phyloP scores from a whole-genome alignment of 2,113 vertebrate genomes.

The Petrocephalus zakoni region DNA sequence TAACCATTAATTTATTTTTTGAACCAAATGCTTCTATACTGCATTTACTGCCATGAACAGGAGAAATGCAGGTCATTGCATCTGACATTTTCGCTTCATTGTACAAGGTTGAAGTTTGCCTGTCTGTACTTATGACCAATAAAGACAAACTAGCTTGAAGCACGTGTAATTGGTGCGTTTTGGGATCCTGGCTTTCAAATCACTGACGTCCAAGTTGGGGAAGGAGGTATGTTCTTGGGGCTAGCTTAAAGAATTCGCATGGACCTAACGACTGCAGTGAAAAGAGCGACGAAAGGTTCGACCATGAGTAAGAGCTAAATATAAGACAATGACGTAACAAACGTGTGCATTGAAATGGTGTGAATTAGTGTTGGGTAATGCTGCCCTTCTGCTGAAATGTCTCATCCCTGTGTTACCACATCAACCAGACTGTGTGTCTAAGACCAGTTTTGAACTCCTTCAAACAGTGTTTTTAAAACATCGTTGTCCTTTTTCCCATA shows the following conservation, averaged over 20 bases:
- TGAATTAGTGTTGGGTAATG: background rate
- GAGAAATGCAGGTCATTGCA: conserved; percentile 7
- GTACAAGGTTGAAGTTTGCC: conserved; percentile 31
- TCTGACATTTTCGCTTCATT: conserved; percentile 23
- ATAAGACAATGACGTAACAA: background rate
- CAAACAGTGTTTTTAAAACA: background rate
- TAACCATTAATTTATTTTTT: conserved; percentile 26
- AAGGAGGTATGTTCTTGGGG: background rate
- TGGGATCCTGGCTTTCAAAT: conserved; percentile 19
- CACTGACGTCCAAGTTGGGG: background rate
- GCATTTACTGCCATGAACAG: background rate
- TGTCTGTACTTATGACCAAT: conserved; percentile 43
- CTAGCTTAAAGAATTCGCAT: conserved; percentile 31
- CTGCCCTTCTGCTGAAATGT: background rate
- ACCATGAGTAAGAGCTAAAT: conserved; percentile 28
- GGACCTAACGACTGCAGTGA: conserved; percentile 25
- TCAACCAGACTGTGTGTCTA: background rate
- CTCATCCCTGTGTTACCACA: background rate
- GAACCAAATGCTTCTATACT: background rate
- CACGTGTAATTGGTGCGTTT: conserved; percentile 34
- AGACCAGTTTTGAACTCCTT: background rate
- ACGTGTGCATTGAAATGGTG: background rate
- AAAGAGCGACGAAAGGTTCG: conserved; percentile 18
- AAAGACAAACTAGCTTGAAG: conserved; percentile 34
- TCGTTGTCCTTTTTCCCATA: background rate